Conservation (phyloP, 2,797 vertebrate species). For the Coranthus polyacanthus region DNA sequence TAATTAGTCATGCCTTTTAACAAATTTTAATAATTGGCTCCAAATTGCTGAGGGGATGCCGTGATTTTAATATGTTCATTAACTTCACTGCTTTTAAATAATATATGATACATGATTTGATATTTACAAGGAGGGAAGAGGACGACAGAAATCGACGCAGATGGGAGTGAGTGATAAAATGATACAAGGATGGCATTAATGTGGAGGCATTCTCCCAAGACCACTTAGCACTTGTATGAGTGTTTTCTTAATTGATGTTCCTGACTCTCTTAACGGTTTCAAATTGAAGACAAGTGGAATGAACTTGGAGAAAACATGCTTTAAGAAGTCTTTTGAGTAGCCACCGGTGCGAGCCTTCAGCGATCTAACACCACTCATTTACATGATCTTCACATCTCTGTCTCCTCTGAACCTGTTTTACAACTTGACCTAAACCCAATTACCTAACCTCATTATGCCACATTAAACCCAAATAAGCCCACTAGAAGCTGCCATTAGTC, state of each 20-base stretch:
- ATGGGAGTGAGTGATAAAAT: constrained; percentile 67
- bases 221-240: constrained; percentile 76
- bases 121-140: constrained; percentile 75
- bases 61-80: constrained; percentile 85
- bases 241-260: constrained; percentile 73
- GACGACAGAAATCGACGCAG: constrained; percentile 44
- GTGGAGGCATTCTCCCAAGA: constrained; percentile 64
- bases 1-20: constrained; percentile 92
- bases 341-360: constrained; percentile 60
- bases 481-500: constrained; percentile 83
- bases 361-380: constrained; percentile 78
- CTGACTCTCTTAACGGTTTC: constrained; percentile 60
- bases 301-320: constrained; percentile 28
- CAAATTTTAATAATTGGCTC: constrained; percentile 88
- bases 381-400: constrained; percentile 81
- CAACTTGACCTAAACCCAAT: constrained; percentile 88
- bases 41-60: constrained; percentile 84
- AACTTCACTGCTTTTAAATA: constrained; percentile 84
- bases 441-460: constrained; percentile 87
- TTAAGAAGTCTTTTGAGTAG: constrained; percentile 54
- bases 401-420: constrained; percentile 85
- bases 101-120: constrained; percentile 84
- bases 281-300: constrained; percentile 35
- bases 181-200: constrained; percentile 57
- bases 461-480: constrained; percentile 88